Conservation (phyloP, 2,888 invertebrate genomes). For the Drosophila yooni region DNA sequence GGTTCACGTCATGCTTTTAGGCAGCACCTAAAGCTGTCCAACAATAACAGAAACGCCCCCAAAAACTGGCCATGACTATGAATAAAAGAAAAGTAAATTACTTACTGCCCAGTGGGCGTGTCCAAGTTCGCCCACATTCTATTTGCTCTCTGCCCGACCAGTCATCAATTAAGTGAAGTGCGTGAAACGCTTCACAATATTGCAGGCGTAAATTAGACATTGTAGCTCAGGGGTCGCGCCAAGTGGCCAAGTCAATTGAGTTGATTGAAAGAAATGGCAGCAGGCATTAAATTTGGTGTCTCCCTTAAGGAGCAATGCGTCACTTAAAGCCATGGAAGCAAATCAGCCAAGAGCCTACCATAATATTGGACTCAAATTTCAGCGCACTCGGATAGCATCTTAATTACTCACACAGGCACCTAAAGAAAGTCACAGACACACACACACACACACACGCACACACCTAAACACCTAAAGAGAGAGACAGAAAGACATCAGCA, state of each 20-base stretch:
- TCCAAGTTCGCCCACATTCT: conserved; percentile 37
- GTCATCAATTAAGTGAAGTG: conserved; percentile 73
- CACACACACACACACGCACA: conserved; percentile 6
- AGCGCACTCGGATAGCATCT: conserved; percentile 63
- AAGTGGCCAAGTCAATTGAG: conserved; percentile 54
- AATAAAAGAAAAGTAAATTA: conserved; percentile 48
- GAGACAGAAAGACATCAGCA: conserved; percentile 28
- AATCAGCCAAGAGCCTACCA: conserved; percentile 29
- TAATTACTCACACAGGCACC: conserved; percentile 59
- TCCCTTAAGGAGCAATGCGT: conserved; percentile 25
- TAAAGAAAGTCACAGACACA: neutral
- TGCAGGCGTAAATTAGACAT: conserved; percentile 66
- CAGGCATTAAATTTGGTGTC: conserved; percentile 21
- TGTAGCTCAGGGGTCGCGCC: conserved; percentile 26
- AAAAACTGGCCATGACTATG: neutral
- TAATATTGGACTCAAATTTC: conserved; percentile 57
- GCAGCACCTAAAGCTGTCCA: conserved; percentile 50
- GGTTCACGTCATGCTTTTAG: conserved; percentile 51
- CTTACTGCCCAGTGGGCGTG: conserved; percentile 43
- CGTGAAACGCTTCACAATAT: conserved; percentile 61
- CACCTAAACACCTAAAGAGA: neutral
- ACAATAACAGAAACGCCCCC: conserved; percentile 17
- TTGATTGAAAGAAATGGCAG: conserved; percentile 68
- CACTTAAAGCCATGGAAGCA: conserved; percentile 43
- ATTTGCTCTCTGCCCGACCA: conserved; percentile 29